Evolutionary conservation across 1,140 invertebrate genomes (phyloP).

Genomic region (Microplitis demolitor): DNA sequence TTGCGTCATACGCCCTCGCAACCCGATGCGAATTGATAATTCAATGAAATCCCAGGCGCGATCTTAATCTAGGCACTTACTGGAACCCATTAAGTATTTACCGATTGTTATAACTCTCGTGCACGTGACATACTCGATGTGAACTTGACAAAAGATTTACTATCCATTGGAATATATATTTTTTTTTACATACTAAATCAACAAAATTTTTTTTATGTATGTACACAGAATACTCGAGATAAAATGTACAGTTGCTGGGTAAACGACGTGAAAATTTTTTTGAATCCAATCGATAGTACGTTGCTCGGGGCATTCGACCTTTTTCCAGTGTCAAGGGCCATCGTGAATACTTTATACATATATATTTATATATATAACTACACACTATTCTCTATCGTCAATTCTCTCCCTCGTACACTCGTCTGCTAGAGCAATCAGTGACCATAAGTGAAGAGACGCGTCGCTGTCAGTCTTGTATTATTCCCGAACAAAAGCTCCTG

Average conservation of each 20-base stretch:
- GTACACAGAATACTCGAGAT: not conserved
- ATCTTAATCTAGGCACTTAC: too few relatives aligned
- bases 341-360: conserved; percentile 1
- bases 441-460: conserved; percentile 15
- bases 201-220: too few relatives aligned
- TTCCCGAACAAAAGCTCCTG: not conserved
- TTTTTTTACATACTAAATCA: too few relatives aligned
- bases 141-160: too few relatives aligned
- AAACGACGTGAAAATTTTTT: too few relatives aligned
- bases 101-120: not conserved
- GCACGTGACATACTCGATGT: not conserved
- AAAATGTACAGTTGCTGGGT: not conserved
- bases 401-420: not conserved
- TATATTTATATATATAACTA: conserved; percentile 23
- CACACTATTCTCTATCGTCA: not conserved
- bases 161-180: too few relatives aligned
- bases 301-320: too few relatives aligned
- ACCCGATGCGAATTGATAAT: too few relatives aligned
- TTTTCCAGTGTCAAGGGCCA: too few relatives aligned
- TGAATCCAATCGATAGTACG: too few relatives aligned
- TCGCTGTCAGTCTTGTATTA: conserved; percentile 11
- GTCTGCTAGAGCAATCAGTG: not conserved
- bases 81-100: not conserved
- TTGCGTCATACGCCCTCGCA: conserved; percentile 2
- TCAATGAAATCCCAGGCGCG: too few relatives aligned